A percentile compares a stretch with the other conserved stretches of the same genome.
Conservation (phyloP, 1,140 invertebrate species). For the Parasteatoda tepidariorum region DNA sequence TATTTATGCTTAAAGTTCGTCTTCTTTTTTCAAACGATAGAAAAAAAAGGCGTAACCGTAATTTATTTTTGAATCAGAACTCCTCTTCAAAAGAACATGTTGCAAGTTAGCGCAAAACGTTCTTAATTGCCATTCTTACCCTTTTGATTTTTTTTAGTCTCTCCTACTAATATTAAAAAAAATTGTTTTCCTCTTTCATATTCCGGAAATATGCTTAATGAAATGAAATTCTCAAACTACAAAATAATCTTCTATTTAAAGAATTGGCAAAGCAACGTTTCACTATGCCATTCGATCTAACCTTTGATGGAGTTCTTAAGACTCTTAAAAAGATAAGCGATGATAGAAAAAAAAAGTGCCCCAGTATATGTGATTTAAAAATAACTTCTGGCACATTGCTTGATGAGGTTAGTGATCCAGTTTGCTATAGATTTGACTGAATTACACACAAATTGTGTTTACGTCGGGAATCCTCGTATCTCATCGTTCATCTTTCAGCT, state of each 20-base stretch:
- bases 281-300: conserved; percentile 4
- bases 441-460: conserved; percentile 17
- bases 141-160: no score
- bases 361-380: conserved; percentile 32
- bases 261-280: conserved; percentile 19
- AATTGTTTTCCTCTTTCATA: no score
- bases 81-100: no score
- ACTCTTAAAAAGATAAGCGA: neutral
- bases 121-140: no score
- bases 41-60: no score
- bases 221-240: neutral
- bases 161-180: no score
- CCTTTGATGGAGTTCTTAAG: conserved; percentile 50
- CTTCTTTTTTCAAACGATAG: no score
- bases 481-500: conserved; percentile 16
- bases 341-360: conserved; percentile 28
- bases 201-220: neutral
- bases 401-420: conserved; percentile 52
- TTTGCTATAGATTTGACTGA: conserved; percentile 19
- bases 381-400: conserved; percentile 33
- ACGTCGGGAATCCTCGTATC: neutral
- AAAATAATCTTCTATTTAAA: conserved; percentile 18
- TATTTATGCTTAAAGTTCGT: no score
- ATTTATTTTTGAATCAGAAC: no score
- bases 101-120: no score